Percentiles rank a stretch among this genome's conserved stretches.
Conservation (phyloP, 2,888 invertebrate genomes). For the Aporophyla lueneburgensis region DNA sequence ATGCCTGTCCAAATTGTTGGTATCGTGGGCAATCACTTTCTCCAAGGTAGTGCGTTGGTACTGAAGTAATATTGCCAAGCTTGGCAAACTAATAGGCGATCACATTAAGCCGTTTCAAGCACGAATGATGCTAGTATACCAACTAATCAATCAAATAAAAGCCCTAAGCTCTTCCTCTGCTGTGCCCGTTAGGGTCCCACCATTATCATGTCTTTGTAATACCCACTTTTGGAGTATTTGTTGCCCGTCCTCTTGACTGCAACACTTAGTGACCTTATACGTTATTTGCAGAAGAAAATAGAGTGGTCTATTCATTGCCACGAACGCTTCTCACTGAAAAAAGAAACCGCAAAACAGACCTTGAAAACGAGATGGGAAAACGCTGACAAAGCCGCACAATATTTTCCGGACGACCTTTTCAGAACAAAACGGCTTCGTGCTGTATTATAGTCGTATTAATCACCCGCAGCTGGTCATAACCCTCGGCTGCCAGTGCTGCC, state of each 20-base stretch:
- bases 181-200: too few species aligned
- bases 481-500: conserved; percentile 15
- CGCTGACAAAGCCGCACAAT: conserved; percentile 38
- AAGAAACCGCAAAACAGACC: conserved; percentile 20
- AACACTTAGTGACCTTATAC: conserved; percentile 13
- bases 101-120: not conserved
- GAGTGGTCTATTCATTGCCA: not conserved
- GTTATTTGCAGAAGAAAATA: conserved; percentile 12
- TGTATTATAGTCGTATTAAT: conserved; percentile 47
- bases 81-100: not conserved
- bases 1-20: not conserved
- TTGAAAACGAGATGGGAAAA: conserved; percentile 45
- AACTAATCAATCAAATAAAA: too few species aligned
- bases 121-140: too few species aligned
- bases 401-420: conserved; percentile 63
- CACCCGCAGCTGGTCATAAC: conserved; percentile 26
- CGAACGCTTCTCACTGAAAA: conserved; percentile 21
- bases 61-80: not conserved
- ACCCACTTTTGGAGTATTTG: too few species aligned
- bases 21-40: too few species aligned
- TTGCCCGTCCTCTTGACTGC: not conserved
- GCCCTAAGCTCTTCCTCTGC: too few species aligned
- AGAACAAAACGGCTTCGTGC: conserved; percentile 56
- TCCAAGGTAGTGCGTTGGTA: too few species aligned
- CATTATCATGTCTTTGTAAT: too few species aligned